These are phyloP conservation scores for Heterotilapia buettikoferi DNA, from an alignment of 2,113 vertebrate genomes.

Conservation along the genomic window DNA sequence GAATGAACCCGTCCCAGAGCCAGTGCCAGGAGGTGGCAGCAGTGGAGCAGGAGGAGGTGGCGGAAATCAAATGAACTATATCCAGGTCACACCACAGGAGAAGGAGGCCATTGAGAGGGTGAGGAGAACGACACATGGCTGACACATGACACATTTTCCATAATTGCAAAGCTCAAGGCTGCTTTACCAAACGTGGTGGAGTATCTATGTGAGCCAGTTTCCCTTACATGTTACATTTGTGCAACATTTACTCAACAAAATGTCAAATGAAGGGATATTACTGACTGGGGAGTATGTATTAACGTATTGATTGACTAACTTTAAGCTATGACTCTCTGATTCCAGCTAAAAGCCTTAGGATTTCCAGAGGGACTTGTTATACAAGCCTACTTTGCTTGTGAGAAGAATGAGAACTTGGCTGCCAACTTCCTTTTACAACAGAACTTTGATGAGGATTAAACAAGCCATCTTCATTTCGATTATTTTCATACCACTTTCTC, in stretches of 20 bases:
- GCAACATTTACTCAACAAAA: background rate
- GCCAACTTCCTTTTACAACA: constrained; percentile 98
- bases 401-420: constrained; percentile 98
- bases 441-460: constrained; percentile 95
- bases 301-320: background rate
- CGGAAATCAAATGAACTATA: constrained; percentile 86
- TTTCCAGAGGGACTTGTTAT: constrained; percentile 98
- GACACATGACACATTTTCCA: background rate
- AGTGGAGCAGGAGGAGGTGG: constrained; percentile 71
- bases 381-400: constrained; percentile 95
- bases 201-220: background rate
- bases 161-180: background rate
- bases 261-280: background rate
- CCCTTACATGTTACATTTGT: background rate
- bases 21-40: constrained; percentile 72
- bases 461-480: constrained; percentile 58
- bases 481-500: constrained; percentile 13
- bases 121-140: constrained; percentile 1
- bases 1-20: constrained; percentile 86
- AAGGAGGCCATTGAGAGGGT: constrained; percentile 98
- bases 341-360: constrained; percentile 93
- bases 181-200: background rate
- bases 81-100: constrained; percentile 97
- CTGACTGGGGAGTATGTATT: background rate
- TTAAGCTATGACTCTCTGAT: background rate